Percentiles rank a stretch among this genome's conserved stretches.
These are phyloP conservation scores for Stomatorhinus ivindoensis DNA, from an alignment of 2,113 vertebrate genomes.

Conservation along the genomic window DNA sequence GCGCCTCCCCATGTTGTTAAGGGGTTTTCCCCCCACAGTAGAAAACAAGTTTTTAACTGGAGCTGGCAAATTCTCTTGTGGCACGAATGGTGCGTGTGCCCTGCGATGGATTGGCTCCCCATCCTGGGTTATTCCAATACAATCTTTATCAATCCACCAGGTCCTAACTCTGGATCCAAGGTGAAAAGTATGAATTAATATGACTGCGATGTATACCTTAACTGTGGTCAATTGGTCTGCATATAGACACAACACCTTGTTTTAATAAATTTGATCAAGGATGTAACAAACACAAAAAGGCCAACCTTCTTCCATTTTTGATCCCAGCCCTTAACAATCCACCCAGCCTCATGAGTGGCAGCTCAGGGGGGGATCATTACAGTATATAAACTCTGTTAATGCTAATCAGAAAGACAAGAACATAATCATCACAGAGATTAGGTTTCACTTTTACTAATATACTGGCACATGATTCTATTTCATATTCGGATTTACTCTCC, in stretches of 20 bases:
- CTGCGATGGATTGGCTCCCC: neutral
- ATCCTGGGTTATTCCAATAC: neutral
- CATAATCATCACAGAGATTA: neutral
- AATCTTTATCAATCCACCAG: neutral
- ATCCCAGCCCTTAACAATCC: neutral
- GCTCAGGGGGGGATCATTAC: neutral
- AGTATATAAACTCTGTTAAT: neutral
- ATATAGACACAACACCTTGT: too few species aligned
- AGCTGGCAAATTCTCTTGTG: neutral
- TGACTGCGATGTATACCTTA: too few species aligned
- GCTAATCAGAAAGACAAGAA: neutral
- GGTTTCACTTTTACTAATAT: neutral
- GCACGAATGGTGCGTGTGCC: neutral
- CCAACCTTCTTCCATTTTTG: neutral
- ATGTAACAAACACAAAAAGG: neutral
- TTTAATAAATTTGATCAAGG: too few species aligned
- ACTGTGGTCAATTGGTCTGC: too few species aligned
- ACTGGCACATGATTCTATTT: neutral
- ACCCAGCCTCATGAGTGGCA: neutral
- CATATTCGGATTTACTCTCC: neutral
- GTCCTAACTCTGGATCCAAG: neutral
- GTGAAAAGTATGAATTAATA: neutral
- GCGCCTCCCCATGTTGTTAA: neutral
- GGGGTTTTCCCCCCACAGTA: neutral
- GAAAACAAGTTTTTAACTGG: neutral